Evolutionary conservation across 2,797 vertebrate species (phyloP).

Genomic region (Thunnus albacares): DNA sequence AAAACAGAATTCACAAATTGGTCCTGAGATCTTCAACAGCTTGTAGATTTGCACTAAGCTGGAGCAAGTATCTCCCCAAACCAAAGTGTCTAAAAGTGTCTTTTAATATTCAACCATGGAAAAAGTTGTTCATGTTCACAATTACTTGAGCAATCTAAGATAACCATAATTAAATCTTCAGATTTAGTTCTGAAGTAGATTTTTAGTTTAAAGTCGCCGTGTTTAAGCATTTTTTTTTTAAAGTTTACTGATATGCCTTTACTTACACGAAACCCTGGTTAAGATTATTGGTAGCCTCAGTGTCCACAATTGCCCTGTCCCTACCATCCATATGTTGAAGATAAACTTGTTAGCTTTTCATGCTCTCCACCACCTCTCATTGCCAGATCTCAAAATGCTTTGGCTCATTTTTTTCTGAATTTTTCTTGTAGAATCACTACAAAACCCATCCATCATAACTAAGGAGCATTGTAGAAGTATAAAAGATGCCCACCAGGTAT

Average conservation of each 20-base stretch:
- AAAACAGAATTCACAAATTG: slow-evolving; percentile 10
- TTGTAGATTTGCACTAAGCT: no score
- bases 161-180: background rate
- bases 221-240: background rate
- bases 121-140: background rate
- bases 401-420: no score
- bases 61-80: background rate
- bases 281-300: no score
- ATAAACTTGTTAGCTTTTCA: no score
- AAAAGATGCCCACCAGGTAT: background rate
- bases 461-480: background rate
- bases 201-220: background rate
- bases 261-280: no score
- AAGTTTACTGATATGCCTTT: no score
- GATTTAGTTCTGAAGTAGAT: background rate
- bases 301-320: no score
- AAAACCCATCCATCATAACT: no score
- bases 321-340: no score
- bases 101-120: background rate
- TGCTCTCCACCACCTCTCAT: no score
- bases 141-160: background rate
- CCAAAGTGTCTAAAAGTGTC: background rate
- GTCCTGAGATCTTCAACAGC: background rate
- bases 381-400: no score
- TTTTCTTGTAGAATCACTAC: no score